A percentile compares a stretch with the other conserved stretches of the same genome.
These are phyloP conservation scores for Anoplius nigerrimus DNA, from an alignment of 2,888 invertebrate species.

Conservation along the genomic window DNA sequence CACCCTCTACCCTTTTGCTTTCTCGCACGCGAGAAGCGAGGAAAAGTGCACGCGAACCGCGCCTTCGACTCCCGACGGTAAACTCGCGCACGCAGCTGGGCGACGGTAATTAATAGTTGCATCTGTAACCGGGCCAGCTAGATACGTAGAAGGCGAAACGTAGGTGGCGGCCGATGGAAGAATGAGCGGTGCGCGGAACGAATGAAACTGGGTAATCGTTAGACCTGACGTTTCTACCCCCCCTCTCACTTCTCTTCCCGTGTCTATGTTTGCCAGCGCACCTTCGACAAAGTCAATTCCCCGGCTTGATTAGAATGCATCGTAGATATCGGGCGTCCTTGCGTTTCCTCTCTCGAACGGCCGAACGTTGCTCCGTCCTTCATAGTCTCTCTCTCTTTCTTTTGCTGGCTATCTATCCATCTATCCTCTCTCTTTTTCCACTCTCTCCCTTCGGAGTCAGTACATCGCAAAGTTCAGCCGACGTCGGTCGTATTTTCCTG, in stretches of 20 bases:
- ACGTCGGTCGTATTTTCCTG: background rate
- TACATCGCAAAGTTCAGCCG: slow-evolving; percentile 22
- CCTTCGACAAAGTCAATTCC: slow-evolving; percentile 18
- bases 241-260: background rate
- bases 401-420: slow-evolving; percentile 47
- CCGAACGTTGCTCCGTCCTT: slow-evolving; percentile 40
- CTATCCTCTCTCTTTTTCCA: background rate
- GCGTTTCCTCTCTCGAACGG: slow-evolving; percentile 57
- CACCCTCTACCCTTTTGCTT: slow-evolving; percentile 4
- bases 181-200: slow-evolving; percentile 6
- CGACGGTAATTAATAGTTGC: background rate
- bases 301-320: too few relatives aligned
- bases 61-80: background rate
- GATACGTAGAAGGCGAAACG: slow-evolving; percentile 32
- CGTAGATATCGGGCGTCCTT: slow-evolving; percentile 49
- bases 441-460: slow-evolving; percentile 41
- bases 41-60: too few relatives aligned
- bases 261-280: slow-evolving; percentile 8
- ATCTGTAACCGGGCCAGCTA: slow-evolving; percentile 4
- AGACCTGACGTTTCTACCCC: slow-evolving; percentile 17
- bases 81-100: background rate
- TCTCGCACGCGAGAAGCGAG: background rate
- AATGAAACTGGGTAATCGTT: slow-evolving; percentile 13
- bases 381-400: slow-evolving; percentile 12
- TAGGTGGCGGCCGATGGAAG: slow-evolving; percentile 30